Percentiles rank a stretch among this genome's conserved stretches.
Evolutionary conservation across 2,888 invertebrate genomes (phyloP).

Genomic region (Phrixothrix hirtus): DNA sequence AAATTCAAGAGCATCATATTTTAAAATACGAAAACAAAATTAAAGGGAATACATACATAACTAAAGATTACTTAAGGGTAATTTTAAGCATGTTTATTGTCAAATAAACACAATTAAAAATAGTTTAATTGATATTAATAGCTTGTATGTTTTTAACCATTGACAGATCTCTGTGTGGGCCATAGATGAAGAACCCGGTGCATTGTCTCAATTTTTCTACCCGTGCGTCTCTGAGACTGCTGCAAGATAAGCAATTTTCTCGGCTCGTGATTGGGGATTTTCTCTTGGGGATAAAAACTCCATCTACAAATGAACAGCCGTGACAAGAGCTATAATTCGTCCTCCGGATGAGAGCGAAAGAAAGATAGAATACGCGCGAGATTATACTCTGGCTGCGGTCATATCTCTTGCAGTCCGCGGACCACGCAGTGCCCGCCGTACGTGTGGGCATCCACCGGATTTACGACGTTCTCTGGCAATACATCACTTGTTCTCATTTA

Average conservation of each 20-base stretch:
- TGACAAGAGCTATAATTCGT: slow-evolving; percentile 72
- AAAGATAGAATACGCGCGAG: slow-evolving; percentile 47
- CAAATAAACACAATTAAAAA: no score
- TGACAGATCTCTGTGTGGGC: slow-evolving; percentile 46
- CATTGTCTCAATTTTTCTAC: slow-evolving; percentile 41
- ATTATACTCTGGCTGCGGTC: slow-evolving; percentile 45
- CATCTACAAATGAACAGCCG: slow-evolving; percentile 73
- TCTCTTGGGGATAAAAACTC: slow-evolving; percentile 69
- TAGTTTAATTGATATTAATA: no score
- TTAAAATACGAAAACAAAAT: no score
- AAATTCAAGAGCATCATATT: no score
- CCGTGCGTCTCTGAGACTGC: slow-evolving; percentile 43
- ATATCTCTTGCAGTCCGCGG: slow-evolving; percentile 40
- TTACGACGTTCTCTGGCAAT: slow-evolving; percentile 43
- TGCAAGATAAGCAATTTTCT: slow-evolving; percentile 68
- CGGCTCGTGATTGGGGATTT: slow-evolving; percentile 70
- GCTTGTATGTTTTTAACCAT: slow-evolving; percentile 49
- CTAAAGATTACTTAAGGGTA: no score
- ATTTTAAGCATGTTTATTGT: no score
- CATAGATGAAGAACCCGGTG: slow-evolving; percentile 40
- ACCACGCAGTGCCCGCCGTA: slow-evolving; percentile 29
- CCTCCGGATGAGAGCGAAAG: slow-evolving; percentile 55
- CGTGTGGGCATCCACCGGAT: slow-evolving; percentile 39
- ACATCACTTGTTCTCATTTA: slow-evolving; percentile 49
- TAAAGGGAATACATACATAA: no score